Evolutionary conservation across 2,113 vertebrate species (phyloP).

Genomic region (Otolemur garnettii): DNA sequence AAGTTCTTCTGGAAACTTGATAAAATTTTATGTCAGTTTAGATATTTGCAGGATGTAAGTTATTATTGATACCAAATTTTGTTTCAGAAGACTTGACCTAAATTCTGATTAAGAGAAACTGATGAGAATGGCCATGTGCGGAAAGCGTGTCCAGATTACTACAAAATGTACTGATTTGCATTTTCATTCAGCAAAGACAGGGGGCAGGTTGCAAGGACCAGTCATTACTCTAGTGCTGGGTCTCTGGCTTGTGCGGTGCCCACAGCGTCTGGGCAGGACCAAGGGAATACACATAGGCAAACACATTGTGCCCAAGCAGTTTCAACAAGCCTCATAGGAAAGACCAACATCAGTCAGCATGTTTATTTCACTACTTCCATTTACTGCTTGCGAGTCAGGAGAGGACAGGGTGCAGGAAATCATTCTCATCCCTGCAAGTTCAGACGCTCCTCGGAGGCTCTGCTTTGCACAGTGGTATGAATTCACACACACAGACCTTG

Average conservation of each 20-base stretch:
- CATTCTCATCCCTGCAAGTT: fast-evolving
- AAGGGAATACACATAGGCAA: fast-evolving
- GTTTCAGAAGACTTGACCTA: not conserved
- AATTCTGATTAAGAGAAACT: too few species aligned
- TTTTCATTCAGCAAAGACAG: not conserved
- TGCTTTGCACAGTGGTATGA: fast-evolving
- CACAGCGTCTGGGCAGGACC: fast-evolving
- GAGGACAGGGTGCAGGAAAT: fast-evolving
- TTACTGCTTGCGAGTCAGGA: too few species aligned
- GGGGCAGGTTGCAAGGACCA: too few species aligned
- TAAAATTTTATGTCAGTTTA: not conserved
- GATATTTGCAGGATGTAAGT: fast-evolving
- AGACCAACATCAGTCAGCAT: fast-evolving
- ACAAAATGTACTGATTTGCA: fast-evolving
- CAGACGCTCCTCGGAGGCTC: fast-evolving
- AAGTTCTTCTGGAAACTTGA: not conserved
- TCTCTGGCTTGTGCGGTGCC: not conserved
- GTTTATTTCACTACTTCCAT: too few species aligned
- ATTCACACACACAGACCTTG: fast-evolving
- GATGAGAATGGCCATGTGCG: fast-evolving
- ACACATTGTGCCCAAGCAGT: fast-evolving
- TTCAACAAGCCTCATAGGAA: not conserved
- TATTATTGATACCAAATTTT: too few species aligned
- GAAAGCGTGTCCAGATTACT: fast-evolving
- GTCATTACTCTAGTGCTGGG: fast-evolving